These are phyloP conservation scores for Premnoplex brunnescens DNA, from an alignment of 2,797 vertebrate genomes.

Conservation along the genomic window DNA sequence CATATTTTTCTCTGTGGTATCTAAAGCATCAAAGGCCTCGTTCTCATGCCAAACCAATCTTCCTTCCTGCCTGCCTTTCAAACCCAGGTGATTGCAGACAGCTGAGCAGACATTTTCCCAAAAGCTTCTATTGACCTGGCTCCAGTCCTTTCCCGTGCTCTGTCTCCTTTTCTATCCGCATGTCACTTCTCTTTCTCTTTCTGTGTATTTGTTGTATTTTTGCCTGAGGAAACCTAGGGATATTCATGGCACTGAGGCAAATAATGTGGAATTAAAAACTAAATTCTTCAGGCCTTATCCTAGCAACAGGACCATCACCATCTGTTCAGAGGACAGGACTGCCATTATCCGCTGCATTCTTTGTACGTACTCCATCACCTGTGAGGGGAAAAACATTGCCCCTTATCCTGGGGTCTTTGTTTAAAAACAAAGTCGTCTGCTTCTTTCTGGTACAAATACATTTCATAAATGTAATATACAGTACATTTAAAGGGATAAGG, in stretches of 20 bases:
- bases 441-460: slow-evolving; percentile 57
- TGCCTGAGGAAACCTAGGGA: slow-evolving; percentile 81
- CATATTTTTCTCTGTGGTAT: slow-evolving; percentile 81
- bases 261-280: slow-evolving; percentile 90
- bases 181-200: slow-evolving; percentile 73
- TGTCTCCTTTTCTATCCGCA: slow-evolving; percentile 62
- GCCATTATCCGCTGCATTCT: slow-evolving; percentile 81
- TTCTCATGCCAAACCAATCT: slow-evolving; percentile 84
- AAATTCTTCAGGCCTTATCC: slow-evolving; percentile 88
- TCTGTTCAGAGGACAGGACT: slow-evolving; percentile 86
- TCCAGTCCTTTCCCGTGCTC: slow-evolving; percentile 71
- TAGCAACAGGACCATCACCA: slow-evolving; percentile 91
- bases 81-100: slow-evolving; percentile 86
- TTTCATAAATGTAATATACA: slow-evolving; percentile 71
- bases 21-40: slow-evolving; percentile 79
- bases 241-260: slow-evolving; percentile 86
- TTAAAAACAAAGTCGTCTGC: slow-evolving; percentile 70
- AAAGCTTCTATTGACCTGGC: slow-evolving; percentile 81
- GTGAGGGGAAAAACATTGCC: slow-evolving; percentile 79
- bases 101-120: slow-evolving; percentile 84
- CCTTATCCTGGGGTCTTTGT: slow-evolving; percentile 79
- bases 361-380: slow-evolving; percentile 86
- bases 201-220: slow-evolving; percentile 73
- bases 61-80: slow-evolving; percentile 81
- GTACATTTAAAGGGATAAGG: slow-evolving; percentile 62